Evolutionary conservation across 2,888 invertebrate genomes (phyloP).

Genomic region (Melanchra persicariae): DNA sequence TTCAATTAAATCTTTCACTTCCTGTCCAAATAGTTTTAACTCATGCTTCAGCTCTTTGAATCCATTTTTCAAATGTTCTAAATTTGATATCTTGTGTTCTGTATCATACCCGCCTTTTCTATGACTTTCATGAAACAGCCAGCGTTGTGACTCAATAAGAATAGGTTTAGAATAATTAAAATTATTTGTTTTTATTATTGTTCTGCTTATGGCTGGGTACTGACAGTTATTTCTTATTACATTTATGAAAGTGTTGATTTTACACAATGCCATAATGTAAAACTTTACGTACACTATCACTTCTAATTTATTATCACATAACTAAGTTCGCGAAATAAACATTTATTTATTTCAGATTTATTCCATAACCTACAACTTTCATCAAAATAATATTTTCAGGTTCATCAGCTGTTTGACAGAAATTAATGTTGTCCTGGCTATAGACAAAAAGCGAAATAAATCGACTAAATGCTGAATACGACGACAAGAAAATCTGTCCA

Average conservation of each 20-base stretch:
- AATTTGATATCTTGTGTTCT: constrained; percentile 81
- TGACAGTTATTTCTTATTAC: constrained; percentile 67
- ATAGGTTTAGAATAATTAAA: constrained; percentile 62
- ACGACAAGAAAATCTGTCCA: too few species aligned
- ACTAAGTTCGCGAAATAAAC: constrained; percentile 8
- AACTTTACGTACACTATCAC: constrained; percentile 13
- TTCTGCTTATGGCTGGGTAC: constrained; percentile 72
- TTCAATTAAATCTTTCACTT: constrained; percentile 92
- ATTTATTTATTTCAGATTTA: constrained; percentile 25
- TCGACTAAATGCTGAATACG: constrained; percentile 14
- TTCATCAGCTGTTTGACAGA: constrained; percentile 44
- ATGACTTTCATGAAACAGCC: constrained; percentile 90
- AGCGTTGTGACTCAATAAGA: constrained; percentile 73
- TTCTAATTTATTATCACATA: constrained; percentile 16
- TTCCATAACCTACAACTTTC: constrained; percentile 31
- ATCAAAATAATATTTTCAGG: constrained; percentile 29
- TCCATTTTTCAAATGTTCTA: constrained; percentile 92
- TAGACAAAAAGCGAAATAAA: not conserved
- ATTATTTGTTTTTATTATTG: constrained; percentile 64
- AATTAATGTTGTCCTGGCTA: not conserved
- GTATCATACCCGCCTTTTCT: constrained; percentile 91
- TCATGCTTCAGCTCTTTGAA: constrained; percentile 92
- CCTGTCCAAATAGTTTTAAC: constrained; percentile 92
- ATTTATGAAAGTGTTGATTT: constrained; percentile 64
- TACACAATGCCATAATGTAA: constrained; percentile 67